Evolutionary conservation across 2,113 vertebrate genomes (phyloP), one percentile per base, ranked within the genome.

Genomic region (Bagarius yarrelli): DNA sequence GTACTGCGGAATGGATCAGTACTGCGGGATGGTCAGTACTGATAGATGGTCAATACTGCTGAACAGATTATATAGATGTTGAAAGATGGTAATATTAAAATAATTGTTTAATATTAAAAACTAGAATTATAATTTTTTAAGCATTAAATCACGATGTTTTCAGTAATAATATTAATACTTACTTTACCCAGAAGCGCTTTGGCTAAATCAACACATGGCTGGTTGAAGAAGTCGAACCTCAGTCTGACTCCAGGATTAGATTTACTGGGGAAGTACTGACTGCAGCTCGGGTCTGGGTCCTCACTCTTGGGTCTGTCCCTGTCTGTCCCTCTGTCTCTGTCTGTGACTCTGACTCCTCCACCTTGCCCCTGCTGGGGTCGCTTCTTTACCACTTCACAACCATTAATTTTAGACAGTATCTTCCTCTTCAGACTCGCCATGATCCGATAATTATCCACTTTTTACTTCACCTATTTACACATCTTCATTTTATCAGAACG

Each of bases 131-230:
- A 0, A n/a, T 36, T 36, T 36, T 36, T 23, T 23, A 11, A 13
- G 8, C 34, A 44, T 44, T 15, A n/a, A 27, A 70, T 0, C 4
- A 66, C 19, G 8, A 14, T 23, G 55, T 16, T 59, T 16, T 57
- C 0, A 25, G n/a, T n/a, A n/a, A n/a, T 75, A n/a, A 36, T 0
- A 19, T 30, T 30, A 27, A 16, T 47, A 13, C 78, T 83, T 82
- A 98, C 96, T 95, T 98, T 95, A 25, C 97, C 97, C n/a, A 99
- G 94, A 52, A 98, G 91, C 0, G 94, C 94, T 87, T 86, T 96
- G 5, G 98, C 96, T 88, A 99, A 90, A 77, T 73, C 44, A 80
- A 94, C 64, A 76, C 96, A 97, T 0, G 96, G 91, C 64, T 95
- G 95, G 60, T 92, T 82, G 83, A 98, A 99, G 69, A 96, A 99